Evolutionary conservation across 2,113 vertebrate genomes (phyloP).

Genomic region (Hemichromis elongatus): DNA sequence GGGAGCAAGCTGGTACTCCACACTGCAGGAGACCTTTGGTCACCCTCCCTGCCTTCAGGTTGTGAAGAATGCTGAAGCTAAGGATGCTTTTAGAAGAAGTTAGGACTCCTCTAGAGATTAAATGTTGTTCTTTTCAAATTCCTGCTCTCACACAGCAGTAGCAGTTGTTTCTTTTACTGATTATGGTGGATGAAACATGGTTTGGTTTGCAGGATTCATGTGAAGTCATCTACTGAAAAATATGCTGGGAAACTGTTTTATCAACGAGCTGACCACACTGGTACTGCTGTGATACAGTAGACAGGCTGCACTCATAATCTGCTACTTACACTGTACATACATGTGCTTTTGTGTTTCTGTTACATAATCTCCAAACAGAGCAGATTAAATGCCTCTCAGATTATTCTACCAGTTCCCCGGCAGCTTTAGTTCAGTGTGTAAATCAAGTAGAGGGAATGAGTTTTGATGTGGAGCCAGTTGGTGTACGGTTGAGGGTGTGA

Average conservation of each 20-base stretch:
- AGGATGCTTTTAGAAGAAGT: neutral
- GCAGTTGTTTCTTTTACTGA: too few relatives aligned
- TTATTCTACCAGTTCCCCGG: neutral
- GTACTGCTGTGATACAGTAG: neutral
- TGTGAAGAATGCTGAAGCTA: neutral
- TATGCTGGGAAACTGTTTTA: neutral
- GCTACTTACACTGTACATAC: neutral
- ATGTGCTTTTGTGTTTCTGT: neutral
- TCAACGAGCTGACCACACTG: neutral
- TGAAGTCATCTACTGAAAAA: neutral
- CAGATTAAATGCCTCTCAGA: neutral
- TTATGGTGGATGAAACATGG: neutral
- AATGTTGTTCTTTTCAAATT: neutral
- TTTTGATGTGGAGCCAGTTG: neutral
- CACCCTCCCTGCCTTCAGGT: conserved; percentile 81
- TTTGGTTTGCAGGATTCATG: neutral
- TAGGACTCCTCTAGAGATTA: neutral
- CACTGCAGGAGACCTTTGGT: conserved; percentile 75
- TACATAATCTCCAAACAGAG: neutral
- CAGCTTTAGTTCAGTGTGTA: neutral
- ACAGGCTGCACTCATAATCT: neutral
- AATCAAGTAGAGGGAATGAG: neutral
- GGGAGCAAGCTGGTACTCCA: conserved; percentile 51
- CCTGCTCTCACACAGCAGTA: neutral
- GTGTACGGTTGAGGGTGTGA: neutral